Evolutionary conservation across 2,113 vertebrate genomes (phyloP).

Genomic region (Coptodon rendalli): DNA sequence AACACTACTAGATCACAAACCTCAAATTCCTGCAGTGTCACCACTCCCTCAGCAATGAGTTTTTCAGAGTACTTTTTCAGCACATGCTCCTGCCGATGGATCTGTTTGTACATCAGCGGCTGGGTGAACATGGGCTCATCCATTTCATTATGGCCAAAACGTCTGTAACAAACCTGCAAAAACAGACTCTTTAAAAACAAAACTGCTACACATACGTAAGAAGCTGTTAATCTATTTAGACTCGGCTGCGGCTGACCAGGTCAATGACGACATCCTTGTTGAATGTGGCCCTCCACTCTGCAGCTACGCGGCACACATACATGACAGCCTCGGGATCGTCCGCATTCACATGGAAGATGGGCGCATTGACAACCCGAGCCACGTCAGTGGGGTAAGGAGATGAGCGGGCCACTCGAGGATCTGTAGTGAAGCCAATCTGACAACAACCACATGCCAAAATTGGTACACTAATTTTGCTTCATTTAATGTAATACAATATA

Average conservation of each 20-base stretch:
- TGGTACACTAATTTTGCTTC: background rate
- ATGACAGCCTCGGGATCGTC: conserved; percentile 88
- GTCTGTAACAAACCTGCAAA: conserved; percentile 82
- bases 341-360: conserved; percentile 89
- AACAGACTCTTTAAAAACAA: background rate
- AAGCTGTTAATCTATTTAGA: background rate
- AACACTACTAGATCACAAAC: conserved; percentile 57
- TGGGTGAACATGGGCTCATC: conserved; percentile 93
- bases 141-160: conserved; percentile 91
- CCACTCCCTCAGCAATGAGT: conserved; percentile 83
- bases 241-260: conserved; percentile 64
- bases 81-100: conserved; percentile 83
- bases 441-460: background rate
- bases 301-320: conserved; percentile 87
- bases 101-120: conserved; percentile 92
- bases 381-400: conserved; percentile 87
- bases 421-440: conserved; percentile 90
- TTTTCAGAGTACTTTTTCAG: conserved; percentile 87
- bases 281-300: conserved; percentile 86
- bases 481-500: background rate
- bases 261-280: conserved; percentile 92
- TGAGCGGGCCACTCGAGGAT: conserved; percentile 88
- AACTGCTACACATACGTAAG: background rate
- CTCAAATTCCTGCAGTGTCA: conserved; percentile 87
- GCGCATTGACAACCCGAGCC: conserved; percentile 85